A percentile compares a stretch with the other conserved stretches of the same genome.
phyloP scores from a whole-genome alignment of 2,113 vertebrate species.

The Ptyas mucosa region DNA sequence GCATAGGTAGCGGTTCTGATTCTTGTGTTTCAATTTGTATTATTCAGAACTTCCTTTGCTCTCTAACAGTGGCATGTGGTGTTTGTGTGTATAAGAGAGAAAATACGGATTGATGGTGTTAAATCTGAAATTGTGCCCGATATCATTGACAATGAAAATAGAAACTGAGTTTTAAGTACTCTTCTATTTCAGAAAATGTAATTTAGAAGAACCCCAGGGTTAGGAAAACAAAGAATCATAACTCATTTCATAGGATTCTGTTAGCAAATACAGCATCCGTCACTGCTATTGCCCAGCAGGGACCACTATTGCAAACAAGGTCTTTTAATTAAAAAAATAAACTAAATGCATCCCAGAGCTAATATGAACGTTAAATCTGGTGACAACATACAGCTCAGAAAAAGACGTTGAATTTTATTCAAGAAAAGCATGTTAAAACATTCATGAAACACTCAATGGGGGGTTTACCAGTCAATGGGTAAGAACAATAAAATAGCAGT shows the following conservation, averaged over 20 bases:
- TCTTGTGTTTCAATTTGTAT: neutral
- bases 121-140: neutral
- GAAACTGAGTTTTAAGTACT: neutral
- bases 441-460: neutral
- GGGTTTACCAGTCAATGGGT: neutral
- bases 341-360: neutral
- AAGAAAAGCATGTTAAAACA: neutral
- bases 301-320: neutral
- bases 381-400: neutral
- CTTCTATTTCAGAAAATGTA: neutral
- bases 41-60: neutral
- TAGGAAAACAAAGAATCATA: neutral
- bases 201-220: neutral
- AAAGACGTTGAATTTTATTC: neutral
- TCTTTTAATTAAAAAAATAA: neutral
- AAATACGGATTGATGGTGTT: neutral
- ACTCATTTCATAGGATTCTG: neutral
- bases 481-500: neutral
- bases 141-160: neutral
- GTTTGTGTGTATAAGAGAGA: neutral
- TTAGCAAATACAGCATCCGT: neutral
- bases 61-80: neutral
- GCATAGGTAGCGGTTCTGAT: neutral
- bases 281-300: neutral
- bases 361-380: neutral